A percentile compares a stretch with the other conserved stretches of the same genome.
These are phyloP conservation scores for Poecilia gillii DNA, from an alignment of 2,797 vertebrate genomes.

Conservation along the genomic window DNA sequence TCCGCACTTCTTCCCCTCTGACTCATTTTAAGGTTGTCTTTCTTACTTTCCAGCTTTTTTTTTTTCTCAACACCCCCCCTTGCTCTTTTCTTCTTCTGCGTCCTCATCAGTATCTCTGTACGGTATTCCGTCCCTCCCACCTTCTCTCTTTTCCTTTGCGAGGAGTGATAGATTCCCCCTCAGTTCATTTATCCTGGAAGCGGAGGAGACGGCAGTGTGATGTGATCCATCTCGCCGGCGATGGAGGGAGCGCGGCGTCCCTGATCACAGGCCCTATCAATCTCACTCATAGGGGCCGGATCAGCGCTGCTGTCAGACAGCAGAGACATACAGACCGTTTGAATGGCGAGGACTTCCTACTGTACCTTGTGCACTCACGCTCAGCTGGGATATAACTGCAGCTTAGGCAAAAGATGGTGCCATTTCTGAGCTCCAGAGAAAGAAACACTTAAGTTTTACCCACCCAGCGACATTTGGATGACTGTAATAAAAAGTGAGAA, in stretches of 20 bases:
- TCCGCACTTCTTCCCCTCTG: slow-evolving; percentile 18
- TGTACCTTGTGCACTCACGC: slow-evolving; percentile 68
- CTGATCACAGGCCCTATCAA: slow-evolving; percentile 85
- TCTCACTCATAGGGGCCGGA: slow-evolving; percentile 84
- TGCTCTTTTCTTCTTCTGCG: slow-evolving; percentile 28
- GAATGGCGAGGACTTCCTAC: slow-evolving; percentile 74
- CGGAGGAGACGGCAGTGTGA: slow-evolving; percentile 80
- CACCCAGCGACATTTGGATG: slow-evolving; percentile 20
- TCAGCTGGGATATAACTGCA: slow-evolving; percentile 58
- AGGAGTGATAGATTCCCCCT: slow-evolving; percentile 84
- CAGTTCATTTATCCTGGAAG: slow-evolving; percentile 86
- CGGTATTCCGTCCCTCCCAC: slow-evolving; percentile 54
- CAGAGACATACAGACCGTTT: slow-evolving; percentile 72
- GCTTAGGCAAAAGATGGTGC: slow-evolving; percentile 42
- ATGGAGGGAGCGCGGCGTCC: slow-evolving; percentile 80
- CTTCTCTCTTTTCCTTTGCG: slow-evolving; percentile 61
- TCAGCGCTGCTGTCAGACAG: slow-evolving; percentile 79
- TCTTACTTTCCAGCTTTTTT: slow-evolving; percentile 50
- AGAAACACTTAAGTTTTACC: slow-evolving; percentile 17
- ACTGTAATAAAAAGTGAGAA: not conserved
- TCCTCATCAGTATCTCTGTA: slow-evolving; percentile 63
- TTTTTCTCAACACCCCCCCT: not conserved
- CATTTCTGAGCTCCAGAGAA: slow-evolving; percentile 39
- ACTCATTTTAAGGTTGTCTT: slow-evolving; percentile 38
- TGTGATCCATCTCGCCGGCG: slow-evolving; percentile 84